Evolutionary conservation across 2,888 invertebrate species (phyloP).

Genomic region (Tigriopus californicus): DNA sequence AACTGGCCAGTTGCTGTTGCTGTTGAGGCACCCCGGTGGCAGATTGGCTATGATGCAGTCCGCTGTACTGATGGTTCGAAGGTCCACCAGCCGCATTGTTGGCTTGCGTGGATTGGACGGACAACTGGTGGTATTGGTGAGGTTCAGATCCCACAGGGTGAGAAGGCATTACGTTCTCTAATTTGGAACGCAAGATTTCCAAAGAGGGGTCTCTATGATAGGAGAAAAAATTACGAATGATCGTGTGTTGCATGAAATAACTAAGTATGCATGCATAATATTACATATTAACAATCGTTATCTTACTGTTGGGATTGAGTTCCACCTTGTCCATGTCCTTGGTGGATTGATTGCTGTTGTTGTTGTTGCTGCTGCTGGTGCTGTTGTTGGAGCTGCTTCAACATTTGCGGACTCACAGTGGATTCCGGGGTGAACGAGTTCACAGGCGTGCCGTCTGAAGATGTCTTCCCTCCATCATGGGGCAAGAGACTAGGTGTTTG

Average conservation of each 20-base stretch:
- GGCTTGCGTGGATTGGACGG: background rate
- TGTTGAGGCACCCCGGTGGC: background rate
- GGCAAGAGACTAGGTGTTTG: too few species aligned
- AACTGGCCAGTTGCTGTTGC: background rate
- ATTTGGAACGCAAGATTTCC: background rate
- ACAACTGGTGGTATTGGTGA: background rate
- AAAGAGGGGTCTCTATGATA: background rate
- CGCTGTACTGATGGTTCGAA: background rate
- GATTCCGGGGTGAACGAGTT: conserved; percentile 1
- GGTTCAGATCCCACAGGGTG: background rate
- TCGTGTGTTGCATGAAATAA: too few species aligned
- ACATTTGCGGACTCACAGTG: background rate
- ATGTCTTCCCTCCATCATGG: background rate
- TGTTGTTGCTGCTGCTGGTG: conserved; percentile 2
- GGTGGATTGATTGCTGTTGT: background rate
- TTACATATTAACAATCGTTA: background rate
- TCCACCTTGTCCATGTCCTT: background rate
- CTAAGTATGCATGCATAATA: too few species aligned
- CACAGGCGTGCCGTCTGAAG: background rate
- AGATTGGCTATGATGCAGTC: background rate
- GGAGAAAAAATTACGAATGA: background rate
- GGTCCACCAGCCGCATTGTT: background rate
- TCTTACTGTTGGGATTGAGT: background rate
- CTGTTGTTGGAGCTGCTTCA: background rate
- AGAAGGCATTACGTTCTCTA: conserved; percentile 6